phyloP scores from a whole-genome alignment of 2,888 invertebrate genomes.

The Campoplex nolae region DNA sequence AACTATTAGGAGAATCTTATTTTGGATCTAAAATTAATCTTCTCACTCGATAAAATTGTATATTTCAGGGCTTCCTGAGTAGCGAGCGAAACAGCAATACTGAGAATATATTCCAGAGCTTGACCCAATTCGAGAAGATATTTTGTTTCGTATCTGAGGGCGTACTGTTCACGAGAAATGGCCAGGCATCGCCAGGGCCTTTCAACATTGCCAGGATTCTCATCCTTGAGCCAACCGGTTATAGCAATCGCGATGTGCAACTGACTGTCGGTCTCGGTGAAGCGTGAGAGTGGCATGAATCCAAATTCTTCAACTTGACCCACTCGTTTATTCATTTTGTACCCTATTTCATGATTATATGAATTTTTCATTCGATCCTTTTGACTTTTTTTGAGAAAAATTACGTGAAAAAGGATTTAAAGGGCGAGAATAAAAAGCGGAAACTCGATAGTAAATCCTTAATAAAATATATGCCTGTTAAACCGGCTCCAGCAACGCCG shows the following conservation, averaged over 20 bases:
- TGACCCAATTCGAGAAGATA: constrained; percentile 87
- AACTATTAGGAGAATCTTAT: not conserved
- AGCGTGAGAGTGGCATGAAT: constrained; percentile 86
- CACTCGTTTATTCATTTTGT: constrained; percentile 89
- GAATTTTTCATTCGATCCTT: constrained; percentile 8
- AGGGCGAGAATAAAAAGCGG: not conserved
- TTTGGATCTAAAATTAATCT: constrained; percentile 15
- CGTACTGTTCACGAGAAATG: constrained; percentile 88
- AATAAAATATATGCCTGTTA: constrained; percentile 85
- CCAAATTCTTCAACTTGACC: constrained; percentile 89
- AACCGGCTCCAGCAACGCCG: constrained; percentile 89
- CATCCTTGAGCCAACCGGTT: constrained; percentile 88
- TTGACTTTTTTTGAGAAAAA: not conserved
- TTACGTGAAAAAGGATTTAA: too few relatives aligned
- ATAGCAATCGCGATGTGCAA: constrained; percentile 88
- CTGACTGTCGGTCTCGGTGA: constrained; percentile 81
- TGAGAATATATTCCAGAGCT: constrained; percentile 87
- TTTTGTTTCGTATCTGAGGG: constrained; percentile 87
- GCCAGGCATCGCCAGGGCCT: constrained; percentile 87
- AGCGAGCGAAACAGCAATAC: constrained; percentile 86
- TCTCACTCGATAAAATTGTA: constrained; percentile 87
- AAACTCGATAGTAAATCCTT: not conserved
- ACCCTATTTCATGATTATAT: constrained; percentile 83
- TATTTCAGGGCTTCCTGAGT: constrained; percentile 88
- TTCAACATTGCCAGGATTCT: constrained; percentile 82